Evolutionary conservation across 2,113 vertebrate species (phyloP).

Genomic region (Dicaeum eximium): DNA sequence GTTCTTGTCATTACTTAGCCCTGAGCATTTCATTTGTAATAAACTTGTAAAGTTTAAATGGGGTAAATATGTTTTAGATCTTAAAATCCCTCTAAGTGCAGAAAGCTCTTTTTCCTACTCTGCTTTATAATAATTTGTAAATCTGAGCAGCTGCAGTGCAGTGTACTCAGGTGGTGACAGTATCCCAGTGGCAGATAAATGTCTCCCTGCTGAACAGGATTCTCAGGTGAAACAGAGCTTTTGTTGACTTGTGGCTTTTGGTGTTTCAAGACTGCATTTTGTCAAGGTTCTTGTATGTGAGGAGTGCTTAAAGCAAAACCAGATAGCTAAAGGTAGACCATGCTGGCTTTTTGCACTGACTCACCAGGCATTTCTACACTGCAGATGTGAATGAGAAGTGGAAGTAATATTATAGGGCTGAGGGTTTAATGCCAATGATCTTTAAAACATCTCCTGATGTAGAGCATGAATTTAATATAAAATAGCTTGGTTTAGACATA

Average conservation of each 20-base stretch:
- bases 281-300: background rate
- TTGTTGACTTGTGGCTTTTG: background rate
- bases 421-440: background rate
- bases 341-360: background rate
- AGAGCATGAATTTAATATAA: background rate
- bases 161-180: background rate
- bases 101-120: background rate
- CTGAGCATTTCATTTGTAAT: background rate
- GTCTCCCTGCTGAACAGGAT: background rate
- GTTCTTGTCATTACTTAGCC: background rate
- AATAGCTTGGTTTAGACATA: background rate
- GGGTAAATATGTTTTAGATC: background rate
- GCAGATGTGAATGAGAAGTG: background rate
- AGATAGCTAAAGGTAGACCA: background rate
- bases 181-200: background rate
- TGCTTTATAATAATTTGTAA: background rate
- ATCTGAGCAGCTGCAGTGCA: background rate
- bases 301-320: background rate
- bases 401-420: background rate
- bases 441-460: background rate
- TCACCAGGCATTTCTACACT: background rate
- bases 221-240: background rate
- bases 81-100: background rate
- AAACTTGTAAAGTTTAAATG: background rate
- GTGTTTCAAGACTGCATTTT: background rate